These are phyloP conservation scores for Drosophila dives DNA, from an alignment of 2,888 invertebrate genomes.

Conservation along the genomic window DNA sequence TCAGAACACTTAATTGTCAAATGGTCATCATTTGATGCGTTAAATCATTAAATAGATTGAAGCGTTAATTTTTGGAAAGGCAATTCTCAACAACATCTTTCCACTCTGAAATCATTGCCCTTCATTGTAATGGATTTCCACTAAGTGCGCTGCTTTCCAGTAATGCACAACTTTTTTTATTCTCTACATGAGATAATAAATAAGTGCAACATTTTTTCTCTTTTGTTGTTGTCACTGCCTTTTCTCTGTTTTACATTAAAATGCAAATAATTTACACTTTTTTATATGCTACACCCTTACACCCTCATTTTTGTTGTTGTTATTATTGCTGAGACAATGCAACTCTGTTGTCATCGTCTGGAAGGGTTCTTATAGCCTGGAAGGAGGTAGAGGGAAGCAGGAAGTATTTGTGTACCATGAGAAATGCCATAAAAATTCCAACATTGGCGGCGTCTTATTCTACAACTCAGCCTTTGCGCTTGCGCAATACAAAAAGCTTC, in stretches of 20 bases:
- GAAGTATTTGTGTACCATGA: slow-evolving; percentile 56
- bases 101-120: slow-evolving; percentile 6
- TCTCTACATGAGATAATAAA: slow-evolving; percentile 51
- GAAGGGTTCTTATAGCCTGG: slow-evolving; percentile 17
- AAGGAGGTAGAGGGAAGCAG: slow-evolving; percentile 23
- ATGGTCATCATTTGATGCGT: slow-evolving; percentile 18
- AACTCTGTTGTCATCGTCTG: slow-evolving; percentile 67
- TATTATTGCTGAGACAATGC: slow-evolving; percentile 66
- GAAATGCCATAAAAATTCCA: slow-evolving; percentile 77
- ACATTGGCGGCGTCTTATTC: slow-evolving; percentile 34
- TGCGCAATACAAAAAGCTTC: slow-evolving; percentile 69
- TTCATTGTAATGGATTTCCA: slow-evolving; percentile 1
- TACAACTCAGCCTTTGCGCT: slow-evolving; percentile 55
- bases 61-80: slow-evolving; percentile 29
- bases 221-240: slow-evolving; percentile 21
- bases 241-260: slow-evolving; percentile 55
- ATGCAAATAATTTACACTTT: slow-evolving; percentile 71
- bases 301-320: slow-evolving; percentile 8
- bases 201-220: slow-evolving; percentile 52
- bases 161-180: slow-evolving; percentile 30
- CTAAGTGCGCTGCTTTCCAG: slow-evolving; percentile 9
- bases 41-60: slow-evolving; percentile 18
- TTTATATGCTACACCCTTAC: slow-evolving; percentile 68
- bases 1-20: slow-evolving; percentile 13
- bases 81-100: not conserved